Conservation (phyloP, 2,113 vertebrate genomes). For the Chloropsis cyanopogon region DNA sequence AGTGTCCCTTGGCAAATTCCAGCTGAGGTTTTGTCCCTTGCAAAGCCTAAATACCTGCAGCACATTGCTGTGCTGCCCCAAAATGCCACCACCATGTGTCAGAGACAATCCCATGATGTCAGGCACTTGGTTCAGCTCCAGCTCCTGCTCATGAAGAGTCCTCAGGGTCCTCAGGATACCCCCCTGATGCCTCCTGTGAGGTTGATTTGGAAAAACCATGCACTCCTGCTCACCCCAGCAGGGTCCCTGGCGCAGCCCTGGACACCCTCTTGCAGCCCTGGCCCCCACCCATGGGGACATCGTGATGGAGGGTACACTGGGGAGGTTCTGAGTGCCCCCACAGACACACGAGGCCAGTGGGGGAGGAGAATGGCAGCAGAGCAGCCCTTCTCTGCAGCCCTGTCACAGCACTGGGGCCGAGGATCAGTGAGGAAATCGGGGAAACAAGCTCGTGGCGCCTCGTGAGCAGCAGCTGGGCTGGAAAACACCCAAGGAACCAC, state of each 20-base stretch:
- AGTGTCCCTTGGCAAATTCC: background rate
- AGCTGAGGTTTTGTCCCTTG: background rate
- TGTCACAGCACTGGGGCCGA: fast-evolving
- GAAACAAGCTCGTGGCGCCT: fast-evolving
- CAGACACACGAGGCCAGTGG: fast-evolving
- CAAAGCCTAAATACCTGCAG: background rate
- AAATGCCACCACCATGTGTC: fast-evolving
- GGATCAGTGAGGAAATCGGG: fast-evolving
- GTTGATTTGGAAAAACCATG: background rate
- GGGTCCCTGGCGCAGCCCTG: background rate
- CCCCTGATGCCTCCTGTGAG: background rate
- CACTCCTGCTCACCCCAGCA: background rate
- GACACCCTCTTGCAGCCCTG: background rate
- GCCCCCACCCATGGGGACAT: background rate
- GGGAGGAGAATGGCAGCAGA: background rate
- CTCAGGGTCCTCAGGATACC: background rate
- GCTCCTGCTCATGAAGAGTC: background rate
- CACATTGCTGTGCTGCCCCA: background rate
- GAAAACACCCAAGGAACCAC: background rate
- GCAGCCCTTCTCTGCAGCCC: background rate
- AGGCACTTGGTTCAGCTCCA: background rate
- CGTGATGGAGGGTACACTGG: background rate
- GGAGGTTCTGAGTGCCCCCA: background rate
- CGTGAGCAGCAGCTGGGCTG: background rate
- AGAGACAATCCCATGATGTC: background rate